Percentiles rank a stretch among this genome's conserved stretches.
Evolutionary conservation across 1,140 invertebrate species (phyloP).

Genomic region (Zaprionus nigranus): DNA sequence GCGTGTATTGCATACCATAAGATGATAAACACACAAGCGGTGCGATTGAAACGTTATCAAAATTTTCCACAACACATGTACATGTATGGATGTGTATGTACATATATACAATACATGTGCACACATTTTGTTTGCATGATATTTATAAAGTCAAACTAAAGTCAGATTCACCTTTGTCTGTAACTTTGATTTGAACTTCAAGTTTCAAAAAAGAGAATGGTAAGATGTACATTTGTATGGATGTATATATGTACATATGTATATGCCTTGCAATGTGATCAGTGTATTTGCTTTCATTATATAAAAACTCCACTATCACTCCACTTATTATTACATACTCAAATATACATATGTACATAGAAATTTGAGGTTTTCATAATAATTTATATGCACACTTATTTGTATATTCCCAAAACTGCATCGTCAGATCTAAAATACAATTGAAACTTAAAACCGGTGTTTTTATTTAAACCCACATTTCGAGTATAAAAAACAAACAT

Average conservation of each 20-base stretch:
- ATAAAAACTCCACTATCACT: not conserved
- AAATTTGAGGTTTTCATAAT: no score
- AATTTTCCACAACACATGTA: not conserved
- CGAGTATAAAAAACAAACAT: not conserved
- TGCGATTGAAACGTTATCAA: slow-evolving; percentile 5
- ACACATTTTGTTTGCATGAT: slow-evolving; percentile 11
- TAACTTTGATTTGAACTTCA: slow-evolving; percentile 54
- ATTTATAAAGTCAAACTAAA: slow-evolving; percentile 24
- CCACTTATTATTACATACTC: not conserved
- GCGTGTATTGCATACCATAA: not conserved
- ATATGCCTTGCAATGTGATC: slow-evolving; percentile 9
- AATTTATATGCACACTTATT: no score
- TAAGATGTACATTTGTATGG: not conserved
- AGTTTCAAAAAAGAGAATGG: slow-evolving; percentile 1
- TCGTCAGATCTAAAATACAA: no score
- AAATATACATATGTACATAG: not conserved
- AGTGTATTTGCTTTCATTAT: not conserved
- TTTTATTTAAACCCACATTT: no score
- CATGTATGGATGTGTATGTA: not conserved
- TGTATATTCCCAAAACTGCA: no score
- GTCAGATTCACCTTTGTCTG: slow-evolving; percentile 32
- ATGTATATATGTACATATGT: not conserved
- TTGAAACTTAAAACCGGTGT: no score
- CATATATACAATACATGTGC: not conserved
- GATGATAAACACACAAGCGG: not conserved